phyloP scores from a whole-genome alignment of 2,113 vertebrate genomes.

The Lampris megalopsis region DNA sequence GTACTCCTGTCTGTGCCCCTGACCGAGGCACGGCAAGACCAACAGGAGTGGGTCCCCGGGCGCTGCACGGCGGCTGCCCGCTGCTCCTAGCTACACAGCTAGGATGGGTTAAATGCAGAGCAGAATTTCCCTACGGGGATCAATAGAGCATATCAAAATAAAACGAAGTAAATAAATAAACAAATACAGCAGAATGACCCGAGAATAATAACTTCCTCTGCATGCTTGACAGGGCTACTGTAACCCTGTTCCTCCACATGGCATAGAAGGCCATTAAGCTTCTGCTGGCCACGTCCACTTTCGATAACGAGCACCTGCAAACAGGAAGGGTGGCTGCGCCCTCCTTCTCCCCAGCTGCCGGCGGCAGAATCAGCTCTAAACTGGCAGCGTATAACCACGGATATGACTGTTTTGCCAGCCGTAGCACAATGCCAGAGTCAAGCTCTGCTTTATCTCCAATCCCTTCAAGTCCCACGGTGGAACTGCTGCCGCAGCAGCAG shows the following conservation, averaged over 20 bases:
- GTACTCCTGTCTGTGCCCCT: too few relatives aligned
- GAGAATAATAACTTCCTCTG: constrained; percentile 67
- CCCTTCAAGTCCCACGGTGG: constrained; percentile 66
- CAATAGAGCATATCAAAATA: too few relatives aligned
- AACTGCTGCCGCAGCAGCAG: constrained; percentile 37
- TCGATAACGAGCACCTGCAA: constrained; percentile 80
- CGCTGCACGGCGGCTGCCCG: too few relatives aligned
- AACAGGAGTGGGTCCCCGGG: too few relatives aligned
- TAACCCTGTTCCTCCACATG: constrained; percentile 78
- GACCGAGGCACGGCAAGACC: too few relatives aligned
- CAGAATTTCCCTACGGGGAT: too few relatives aligned
- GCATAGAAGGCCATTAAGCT: constrained; percentile 80
- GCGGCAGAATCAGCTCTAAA: constrained; percentile 64
- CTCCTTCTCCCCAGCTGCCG: constrained; percentile 65
- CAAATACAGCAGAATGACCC: constrained; percentile 70
- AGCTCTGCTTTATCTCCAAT: constrained; percentile 67
- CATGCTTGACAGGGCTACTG: constrained; percentile 77
- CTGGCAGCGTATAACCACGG: constrained; percentile 66
- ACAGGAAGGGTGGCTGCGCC: constrained; percentile 73
- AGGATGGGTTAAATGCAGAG: too few relatives aligned
- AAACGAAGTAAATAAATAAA: constrained; percentile 42
- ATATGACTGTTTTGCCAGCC: constrained; percentile 68
- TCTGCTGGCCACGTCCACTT: constrained; percentile 75
- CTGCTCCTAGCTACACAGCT: too few relatives aligned
- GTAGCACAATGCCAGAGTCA: constrained; percentile 66